Conservation (phyloP, 2,113 vertebrate genomes). For the Saguinus midas region DNA sequence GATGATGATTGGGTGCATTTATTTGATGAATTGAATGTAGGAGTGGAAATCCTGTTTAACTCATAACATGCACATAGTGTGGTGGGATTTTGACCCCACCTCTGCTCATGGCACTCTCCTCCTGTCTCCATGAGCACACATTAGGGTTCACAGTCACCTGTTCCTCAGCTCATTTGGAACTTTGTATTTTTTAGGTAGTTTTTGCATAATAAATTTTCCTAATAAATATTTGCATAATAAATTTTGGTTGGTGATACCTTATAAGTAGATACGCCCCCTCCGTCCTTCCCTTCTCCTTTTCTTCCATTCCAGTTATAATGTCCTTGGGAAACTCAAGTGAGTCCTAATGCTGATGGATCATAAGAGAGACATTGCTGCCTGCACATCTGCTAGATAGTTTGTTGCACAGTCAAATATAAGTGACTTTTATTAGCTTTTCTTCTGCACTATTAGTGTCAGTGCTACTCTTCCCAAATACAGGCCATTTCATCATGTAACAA, state of each 20-base stretch:
- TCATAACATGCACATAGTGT: not conserved
- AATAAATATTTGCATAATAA: not conserved
- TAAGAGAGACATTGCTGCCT: not conserved
- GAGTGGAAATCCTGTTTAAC: not conserved
- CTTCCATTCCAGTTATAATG: not conserved
- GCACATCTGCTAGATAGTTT: not conserved
- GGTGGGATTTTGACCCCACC: too few relatives aligned
- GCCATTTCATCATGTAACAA: not conserved
- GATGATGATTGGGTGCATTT: not conserved
- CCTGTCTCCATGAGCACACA: not conserved
- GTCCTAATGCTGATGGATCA: not conserved
- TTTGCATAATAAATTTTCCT: not conserved
- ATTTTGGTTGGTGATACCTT: not conserved
- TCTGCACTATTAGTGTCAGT: not conserved
- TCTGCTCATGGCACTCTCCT: not conserved
- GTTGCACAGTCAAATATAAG: not conserved
- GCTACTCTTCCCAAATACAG: not conserved
- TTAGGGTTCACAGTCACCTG: not conserved
- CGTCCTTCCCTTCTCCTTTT: too few relatives aligned
- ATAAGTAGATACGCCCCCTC: fast-evolving
- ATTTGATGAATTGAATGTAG: not conserved
- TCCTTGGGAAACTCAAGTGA: not conserved
- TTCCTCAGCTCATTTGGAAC: not conserved
- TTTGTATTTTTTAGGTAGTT: not conserved
- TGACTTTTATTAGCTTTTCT: not conserved